phyloP scores from a whole-genome alignment of 2,888 invertebrate genomes.

The Muschampia staudingeri region DNA sequence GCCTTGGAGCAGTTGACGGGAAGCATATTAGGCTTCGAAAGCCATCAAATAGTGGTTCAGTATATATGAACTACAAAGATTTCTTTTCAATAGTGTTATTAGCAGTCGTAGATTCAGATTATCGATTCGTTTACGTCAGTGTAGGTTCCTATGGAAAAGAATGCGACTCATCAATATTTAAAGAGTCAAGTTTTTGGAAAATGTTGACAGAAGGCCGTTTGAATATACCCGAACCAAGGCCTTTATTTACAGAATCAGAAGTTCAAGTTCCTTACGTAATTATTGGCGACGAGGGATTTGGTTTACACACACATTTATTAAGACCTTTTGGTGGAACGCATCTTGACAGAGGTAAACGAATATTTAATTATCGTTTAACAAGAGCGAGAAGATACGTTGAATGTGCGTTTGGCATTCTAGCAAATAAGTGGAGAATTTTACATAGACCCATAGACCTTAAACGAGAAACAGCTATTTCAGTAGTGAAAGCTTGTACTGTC shows the following conservation, averaged over 20 bases:
- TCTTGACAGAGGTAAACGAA: constrained; percentile 2
- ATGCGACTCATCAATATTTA: constrained; percentile 29
- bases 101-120: constrained; percentile 21
- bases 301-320: constrained; percentile 25
- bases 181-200: constrained; percentile 9
- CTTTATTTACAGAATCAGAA: constrained; percentile 25
- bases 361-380: not conserved
- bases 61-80: constrained; percentile 10
- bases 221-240: constrained; percentile 25
- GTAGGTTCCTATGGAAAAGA: constrained; percentile 27
- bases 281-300: constrained; percentile 26
- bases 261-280: constrained; percentile 22
- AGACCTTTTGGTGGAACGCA: constrained; percentile 27
- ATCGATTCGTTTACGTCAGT: constrained; percentile 26
- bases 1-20: constrained; percentile 12
- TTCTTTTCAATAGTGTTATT: constrained; percentile 14
- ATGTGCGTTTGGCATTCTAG: not conserved
- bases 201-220: constrained; percentile 9
- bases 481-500: not conserved
- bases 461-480: not conserved
- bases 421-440: not conserved
- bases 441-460: not conserved
- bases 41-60: constrained; percentile 12
- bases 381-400: constrained; percentile 9
- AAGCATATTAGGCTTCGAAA: constrained; percentile 15